Evolutionary conservation across 1,140 invertebrate species (phyloP).

Genomic region (Cherax quadricarinatus): DNA sequence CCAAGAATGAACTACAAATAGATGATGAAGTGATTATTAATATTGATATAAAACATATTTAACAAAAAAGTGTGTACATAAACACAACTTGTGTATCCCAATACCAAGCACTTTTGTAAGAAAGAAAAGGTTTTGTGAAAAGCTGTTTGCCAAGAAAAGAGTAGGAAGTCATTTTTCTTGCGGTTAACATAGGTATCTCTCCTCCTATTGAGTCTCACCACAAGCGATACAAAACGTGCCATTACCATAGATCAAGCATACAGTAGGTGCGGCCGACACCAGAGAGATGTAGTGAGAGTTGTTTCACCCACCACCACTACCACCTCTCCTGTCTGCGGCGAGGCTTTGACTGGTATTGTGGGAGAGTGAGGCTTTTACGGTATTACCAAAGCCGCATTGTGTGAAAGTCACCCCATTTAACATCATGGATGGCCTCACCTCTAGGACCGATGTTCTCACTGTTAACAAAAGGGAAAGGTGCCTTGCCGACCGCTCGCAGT

Average conservation of each 20-base stretch:
- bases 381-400: slow-evolving; percentile 23
- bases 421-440: neutral
- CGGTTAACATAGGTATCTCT: neutral
- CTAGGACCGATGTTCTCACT: slow-evolving; percentile 1
- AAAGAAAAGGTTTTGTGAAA: too few species aligned
- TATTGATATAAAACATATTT: too few species aligned
- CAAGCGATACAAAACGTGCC: neutral
- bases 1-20: too few species aligned
- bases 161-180: too few species aligned
- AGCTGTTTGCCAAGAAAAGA: too few species aligned
- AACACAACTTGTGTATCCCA: too few species aligned
- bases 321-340: neutral
- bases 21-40: too few species aligned
- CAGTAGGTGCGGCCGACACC: neutral
- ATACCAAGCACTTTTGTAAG: too few species aligned
- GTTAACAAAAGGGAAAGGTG: slow-evolving; percentile 19
- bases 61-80: too few species aligned
- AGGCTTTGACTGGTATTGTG: neutral
- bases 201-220: neutral
- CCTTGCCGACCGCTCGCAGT: slow-evolving; percentile 1
- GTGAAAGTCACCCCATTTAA: slow-evolving; percentile 14
- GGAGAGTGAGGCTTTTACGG: neutral
- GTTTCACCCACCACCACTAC: neutral
- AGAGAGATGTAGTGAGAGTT: neutral
- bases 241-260: neutral